Evolutionary conservation across 2,113 vertebrate genomes (phyloP), one percentile per base, ranked within the genome.

Genomic region (Halcyon malimbica): DNA sequence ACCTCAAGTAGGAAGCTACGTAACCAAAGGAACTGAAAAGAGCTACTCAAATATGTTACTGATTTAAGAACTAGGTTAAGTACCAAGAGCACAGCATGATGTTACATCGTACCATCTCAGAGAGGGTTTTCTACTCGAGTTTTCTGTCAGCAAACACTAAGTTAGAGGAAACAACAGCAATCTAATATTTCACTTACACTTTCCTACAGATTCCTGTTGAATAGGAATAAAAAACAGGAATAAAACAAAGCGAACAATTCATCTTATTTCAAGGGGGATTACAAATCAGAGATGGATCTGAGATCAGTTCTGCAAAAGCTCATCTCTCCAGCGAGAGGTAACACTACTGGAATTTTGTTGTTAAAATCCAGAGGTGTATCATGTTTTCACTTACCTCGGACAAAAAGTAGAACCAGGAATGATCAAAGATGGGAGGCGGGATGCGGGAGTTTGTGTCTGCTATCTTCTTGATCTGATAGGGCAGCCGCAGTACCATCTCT

Each of bases 381-480:
- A 18, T 0, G 0, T 31, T 73, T 31, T 63, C 46, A 87, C 97
- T 95, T 89, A 99, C 99, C 98, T 99, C 99, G 15, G 99, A 99
- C 71, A 99, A 97, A 87, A 99, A 99, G 96, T 99, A 99, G 97
- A 99, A 99, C 99, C 99, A 99, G 15, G 99, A 99, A 91, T 99
- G 99, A 95, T 99, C 99, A 60, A 99, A 99, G 85, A 99, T 98
- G 31, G 99, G 99, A 1, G 99, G 99, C 6, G 99, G 99, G 80
- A 99, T 99, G 51, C 99, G 98, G 24, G 99, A 98, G 83, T 99
- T 99, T 60, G 99, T 98, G 83, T 99, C 99, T 2, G 99, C 99
- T 6, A 99, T 99, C 98, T 99, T 99, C 96, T 99, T 99, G 97
- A 99, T 99, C 97, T 99, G 99, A 97, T 99, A 99, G 1, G 99